These are phyloP conservation scores for Buathra laborator DNA, from an alignment of 2,888 invertebrate species.

Conservation along the genomic window DNA sequence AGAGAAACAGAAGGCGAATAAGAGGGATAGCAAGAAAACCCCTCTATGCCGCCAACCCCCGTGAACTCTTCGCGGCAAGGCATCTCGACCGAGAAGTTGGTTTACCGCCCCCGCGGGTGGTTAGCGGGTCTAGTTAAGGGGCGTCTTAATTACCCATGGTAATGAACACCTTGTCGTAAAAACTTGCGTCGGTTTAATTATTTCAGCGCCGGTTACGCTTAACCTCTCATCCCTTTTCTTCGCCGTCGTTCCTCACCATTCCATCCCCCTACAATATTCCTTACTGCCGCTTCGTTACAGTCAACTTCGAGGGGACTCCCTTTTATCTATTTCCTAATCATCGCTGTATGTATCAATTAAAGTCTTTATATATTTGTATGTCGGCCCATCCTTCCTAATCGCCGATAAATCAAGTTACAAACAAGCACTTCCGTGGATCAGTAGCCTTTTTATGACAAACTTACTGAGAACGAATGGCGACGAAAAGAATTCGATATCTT, in stretches of 20 bases:
- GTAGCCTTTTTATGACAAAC: background rate
- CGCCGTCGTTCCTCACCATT: conserved; percentile 61
- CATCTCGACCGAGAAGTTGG: conserved; percentile 82
- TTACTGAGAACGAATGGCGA: no score
- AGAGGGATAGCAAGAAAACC: conserved; percentile 62
- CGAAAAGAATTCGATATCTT: no score
- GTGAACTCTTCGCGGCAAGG: conserved; percentile 58
- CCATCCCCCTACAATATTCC: conserved; percentile 25
- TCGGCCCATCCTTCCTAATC: background rate
- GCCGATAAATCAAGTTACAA: background rate
- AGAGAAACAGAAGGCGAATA: conserved; percentile 49
- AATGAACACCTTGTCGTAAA: conserved; percentile 86
- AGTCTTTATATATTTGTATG: background rate
- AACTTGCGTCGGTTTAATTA: conserved; percentile 85
- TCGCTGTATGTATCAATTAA: background rate
- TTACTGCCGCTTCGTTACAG: background rate
- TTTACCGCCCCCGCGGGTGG: conserved; percentile 84
- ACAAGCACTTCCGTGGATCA: background rate
- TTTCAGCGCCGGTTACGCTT: conserved; percentile 76
- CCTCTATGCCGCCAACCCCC: conserved; percentile 55
- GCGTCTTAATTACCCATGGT: conserved; percentile 85
- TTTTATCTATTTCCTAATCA: conserved; percentile 6
- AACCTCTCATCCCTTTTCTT: conserved; percentile 69
- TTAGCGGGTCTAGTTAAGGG: conserved; percentile 85
- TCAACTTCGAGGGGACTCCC: background rate